Percentiles rank a stretch among this genome's conserved stretches.
phyloP scores from a whole-genome alignment of 2,888 invertebrate species.

The Eilema depressum region DNA sequence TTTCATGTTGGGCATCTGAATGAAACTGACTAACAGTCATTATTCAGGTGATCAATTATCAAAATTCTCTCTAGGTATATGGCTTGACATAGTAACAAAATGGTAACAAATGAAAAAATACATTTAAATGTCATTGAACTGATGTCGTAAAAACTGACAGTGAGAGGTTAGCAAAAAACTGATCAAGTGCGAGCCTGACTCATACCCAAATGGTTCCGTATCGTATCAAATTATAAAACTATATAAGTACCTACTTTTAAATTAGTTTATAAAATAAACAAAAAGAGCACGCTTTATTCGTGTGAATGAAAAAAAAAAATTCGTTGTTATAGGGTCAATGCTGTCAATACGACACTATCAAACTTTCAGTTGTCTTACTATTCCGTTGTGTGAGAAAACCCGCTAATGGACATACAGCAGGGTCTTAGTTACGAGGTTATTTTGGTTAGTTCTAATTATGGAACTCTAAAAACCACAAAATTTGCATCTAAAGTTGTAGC shows the following conservation, averaged over 20 bases:
- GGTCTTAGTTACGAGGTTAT: too few relatives aligned
- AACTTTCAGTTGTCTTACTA: too few relatives aligned
- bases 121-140: constrained; percentile 1
- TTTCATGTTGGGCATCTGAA: too few relatives aligned
- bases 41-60: not conserved
- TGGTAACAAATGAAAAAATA: not conserved
- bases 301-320: too few relatives aligned
- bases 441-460: not conserved
- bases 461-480: not conserved
- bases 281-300: too few relatives aligned
- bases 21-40: too few relatives aligned
- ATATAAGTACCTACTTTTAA: too few relatives aligned
- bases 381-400: too few relatives aligned
- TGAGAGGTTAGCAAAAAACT: not conserved
- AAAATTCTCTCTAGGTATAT: not conserved
- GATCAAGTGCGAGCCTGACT: not conserved
- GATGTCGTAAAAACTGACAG: not conserved
- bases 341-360: too few relatives aligned
- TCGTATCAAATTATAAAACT: not conserved
- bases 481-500: not conserved
- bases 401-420: too few relatives aligned
- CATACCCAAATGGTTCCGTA: not conserved
- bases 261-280: too few relatives aligned
- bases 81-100: not conserved
- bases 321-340: too few relatives aligned